Base-by-base conservation (phyloP, 2,888 invertebrate genomes). In the Empis livida region DNA sequence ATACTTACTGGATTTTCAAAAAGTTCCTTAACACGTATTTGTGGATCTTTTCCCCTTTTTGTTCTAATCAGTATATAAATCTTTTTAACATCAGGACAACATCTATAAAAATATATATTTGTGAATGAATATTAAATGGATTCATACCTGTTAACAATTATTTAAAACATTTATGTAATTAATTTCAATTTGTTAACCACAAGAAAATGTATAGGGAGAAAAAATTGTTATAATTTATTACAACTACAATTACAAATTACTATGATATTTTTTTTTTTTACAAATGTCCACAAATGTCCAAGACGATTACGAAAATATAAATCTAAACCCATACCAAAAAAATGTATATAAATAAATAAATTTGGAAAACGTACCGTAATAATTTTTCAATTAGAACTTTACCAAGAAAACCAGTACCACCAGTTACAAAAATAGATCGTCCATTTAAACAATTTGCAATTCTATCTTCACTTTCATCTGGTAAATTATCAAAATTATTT, bases 1-100 rank as follows among this genome's bases (percentile, higher is more conserved):
- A 13, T 40, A 73, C 86, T 81, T 68, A 94, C 93, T 61, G 80
- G 78, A 57, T 84, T 84, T 53, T 79, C 77, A 57, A 93, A 79
- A 49, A 95, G 77, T 49, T 92, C 91, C 48, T 84, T 80, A 6
- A 90, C 65, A 48, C 90, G 74, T 57, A 82, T 80, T 54, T 78
- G 76, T 0, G 90, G 82, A 46, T 78, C 76, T 63, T 88, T 87
- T 11, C 89, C 91, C 62, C 89, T 82, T 72, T 93, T 93, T 1
- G 82, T 72, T 42, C 96, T 75, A 43, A 96, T 79, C 43, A 96
- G 71, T 47, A 94, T 67, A 62, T 90, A 87, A 45, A 97, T 82
- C 56, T 78, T 81, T 46, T 76, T 76, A 35, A 95, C 71, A 42
- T 82, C 80, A 1, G 86, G 82, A 57, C 90, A 84, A 59, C 80